These are phyloP conservation scores for Morus bassanus DNA, from an alignment of 2,797 vertebrate species.

Conservation along the genomic window DNA sequence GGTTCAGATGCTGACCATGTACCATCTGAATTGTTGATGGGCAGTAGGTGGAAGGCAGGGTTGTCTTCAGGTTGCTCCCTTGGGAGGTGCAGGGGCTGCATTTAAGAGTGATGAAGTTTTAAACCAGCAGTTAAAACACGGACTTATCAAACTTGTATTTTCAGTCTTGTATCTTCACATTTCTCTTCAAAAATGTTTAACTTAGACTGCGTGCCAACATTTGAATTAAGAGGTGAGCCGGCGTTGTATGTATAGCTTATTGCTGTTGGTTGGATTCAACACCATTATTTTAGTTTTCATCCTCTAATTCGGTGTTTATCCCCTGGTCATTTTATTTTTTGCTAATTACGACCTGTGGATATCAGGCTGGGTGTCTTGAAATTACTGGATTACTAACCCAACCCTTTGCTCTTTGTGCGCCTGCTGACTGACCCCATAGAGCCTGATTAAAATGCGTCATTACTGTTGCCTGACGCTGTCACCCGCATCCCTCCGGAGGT, in stretches of 20 bases:
- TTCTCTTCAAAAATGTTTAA: not conserved
- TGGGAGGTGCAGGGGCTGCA: not conserved
- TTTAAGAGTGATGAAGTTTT: not conserved
- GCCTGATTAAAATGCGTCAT: not conserved
- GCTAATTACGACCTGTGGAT: not conserved
- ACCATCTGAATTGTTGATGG: not conserved
- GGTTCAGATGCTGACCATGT: not conserved
- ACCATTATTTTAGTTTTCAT: not conserved
- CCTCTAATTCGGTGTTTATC: not conserved
- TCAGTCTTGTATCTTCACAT: not conserved
- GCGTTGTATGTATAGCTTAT: fast-evolving
- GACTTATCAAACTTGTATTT: not conserved
- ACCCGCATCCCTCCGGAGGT: not conserved
- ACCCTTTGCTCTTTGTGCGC: not conserved
- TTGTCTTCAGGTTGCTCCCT: not conserved
- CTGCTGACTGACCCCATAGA: not conserved
- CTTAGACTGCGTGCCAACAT: too few species aligned
- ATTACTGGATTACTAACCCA: not conserved
- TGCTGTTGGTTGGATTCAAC: not conserved
- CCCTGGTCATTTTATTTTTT: not conserved
- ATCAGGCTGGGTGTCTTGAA: not conserved
- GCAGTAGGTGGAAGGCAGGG: not conserved
- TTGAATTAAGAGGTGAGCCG: not conserved
- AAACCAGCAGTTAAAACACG: not conserved
- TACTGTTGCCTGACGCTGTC: not conserved